These are phyloP conservation scores for Cephalopachus bancanus DNA, from an alignment of 2,797 vertebrate species.

Conservation along the genomic window DNA sequence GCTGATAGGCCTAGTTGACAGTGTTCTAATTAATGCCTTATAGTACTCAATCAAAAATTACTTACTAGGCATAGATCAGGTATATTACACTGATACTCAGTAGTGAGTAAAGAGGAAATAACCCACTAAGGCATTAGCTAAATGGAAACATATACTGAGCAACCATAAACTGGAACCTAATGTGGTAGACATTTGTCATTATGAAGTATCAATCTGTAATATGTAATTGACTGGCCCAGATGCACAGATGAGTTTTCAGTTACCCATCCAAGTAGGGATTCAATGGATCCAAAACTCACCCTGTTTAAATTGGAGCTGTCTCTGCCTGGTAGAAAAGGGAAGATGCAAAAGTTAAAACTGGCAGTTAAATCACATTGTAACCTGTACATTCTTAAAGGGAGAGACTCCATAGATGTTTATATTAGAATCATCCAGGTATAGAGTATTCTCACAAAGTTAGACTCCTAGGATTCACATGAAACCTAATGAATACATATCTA, in stretches of 20 bases:
- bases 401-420: neutral
- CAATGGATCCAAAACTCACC: neutral
- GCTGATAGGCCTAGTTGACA: slow-evolving; percentile 40
- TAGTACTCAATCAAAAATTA: slow-evolving; percentile 78
- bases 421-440: neutral
- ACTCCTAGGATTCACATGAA: neutral
- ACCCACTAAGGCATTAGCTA: slow-evolving; percentile 71
- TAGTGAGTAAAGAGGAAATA: slow-evolving; percentile 71
- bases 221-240: slow-evolving; percentile 28
- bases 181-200: slow-evolving; percentile 65
- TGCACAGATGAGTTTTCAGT: slow-evolving; percentile 20
- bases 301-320: neutral
- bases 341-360: neutral
- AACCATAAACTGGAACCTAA: slow-evolving; percentile 74
- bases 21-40: slow-evolving; percentile 75
- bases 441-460: neutral
- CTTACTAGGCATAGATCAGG: slow-evolving; percentile 70
- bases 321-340: neutral
- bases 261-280: neutral
- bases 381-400: neutral
- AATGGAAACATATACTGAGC: slow-evolving; percentile 72
- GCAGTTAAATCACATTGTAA: neutral
- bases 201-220: slow-evolving; percentile 58
- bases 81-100: slow-evolving; percentile 69
- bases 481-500: neutral